Base-by-base conservation (phyloP, 1,140 invertebrate species). In the Zaprionus taronus region DNA sequence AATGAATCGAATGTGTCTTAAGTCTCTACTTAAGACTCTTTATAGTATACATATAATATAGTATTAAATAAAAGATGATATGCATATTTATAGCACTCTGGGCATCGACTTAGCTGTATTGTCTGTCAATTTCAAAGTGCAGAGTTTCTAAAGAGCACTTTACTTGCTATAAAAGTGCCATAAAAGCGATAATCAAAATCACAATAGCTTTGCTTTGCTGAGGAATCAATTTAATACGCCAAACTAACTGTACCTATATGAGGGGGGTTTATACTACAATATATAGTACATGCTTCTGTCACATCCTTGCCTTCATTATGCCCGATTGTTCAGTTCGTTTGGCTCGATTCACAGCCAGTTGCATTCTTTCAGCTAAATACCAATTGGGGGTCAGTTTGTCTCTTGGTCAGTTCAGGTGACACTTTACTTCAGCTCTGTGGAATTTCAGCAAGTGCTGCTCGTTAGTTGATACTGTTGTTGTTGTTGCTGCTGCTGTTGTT, bases 371-470 rank as follows among this genome's bases (percentile, higher is more conserved):
- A 28, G 36, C 22, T 72, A 83, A 83, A 83, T 83, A 83, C 77
- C 81, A 77, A 83, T 73, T 83, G 81, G 81, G 81, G 81, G 80
- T 83, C 80, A 83, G 20, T 66, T 51, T 28, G 69, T 66, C 28
- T 62, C 41, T 64, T 51, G 60, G 78, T 65, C 65, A 57, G 56
- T 62, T 73, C 41, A 53, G 51, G 20, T 53, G 80, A 80, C 68
- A 71, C 34, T 47, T 47, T 47, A 17, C 41, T 44, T 44, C 64
- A 74, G 82, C 58, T 66, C 24, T 67, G 51, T 49, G 79, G 81
- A 85, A 84, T 84, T 78, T 74, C 26, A 84, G 73, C 77, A 68
- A 69, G 67, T 67, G 73, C 49, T 67, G 68, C 36, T 56, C 36
- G 57, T 15, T 20, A 24, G 57, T 60, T 60, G 3, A 5, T 60